Evolutionary conservation across 2,113 vertebrate species (phyloP), one percentile per base, ranked within the genome.

Genomic region (Sceloporus tristichus): DNA sequence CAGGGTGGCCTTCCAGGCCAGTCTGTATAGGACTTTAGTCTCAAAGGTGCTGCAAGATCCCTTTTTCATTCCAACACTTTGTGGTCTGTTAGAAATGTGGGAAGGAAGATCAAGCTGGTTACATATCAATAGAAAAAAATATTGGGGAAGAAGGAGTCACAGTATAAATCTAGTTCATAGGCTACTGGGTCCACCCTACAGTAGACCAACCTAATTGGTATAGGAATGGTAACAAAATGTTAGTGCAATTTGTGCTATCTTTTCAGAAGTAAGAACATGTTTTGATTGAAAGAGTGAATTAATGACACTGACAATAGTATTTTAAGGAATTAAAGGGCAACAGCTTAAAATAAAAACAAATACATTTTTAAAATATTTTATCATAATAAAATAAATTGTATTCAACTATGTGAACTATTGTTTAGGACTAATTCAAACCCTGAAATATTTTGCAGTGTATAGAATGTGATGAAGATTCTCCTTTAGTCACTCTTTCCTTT

Each of bases 381-480:
- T 5, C 18, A 29, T 29, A 75, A 10, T 34, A 3, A 38, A 82
- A 25, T 75, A 5, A 8, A 11, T 21, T 53, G 27, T 34, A 74
- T 19, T 21, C 53, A 29, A n/a, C 25, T 34, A 25, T 25, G 9
- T 53, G 79, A 75, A 6, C 7, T 27, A 77, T 54, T 76, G 5
- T 25, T 84, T 66, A 38, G n/a, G 1, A 74, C 53, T 81, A 53
- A 59, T n/a, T 74, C 68, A 79, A 54, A 38, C 88, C 19, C 34
- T 93, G 78, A 78, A 1, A 0, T 6, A 40, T 81, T 92, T 92
- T 89, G 3, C 93, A 99, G 98, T 96, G 95, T 70, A 94, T 98
- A 91, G 98, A 98, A 79, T 97, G 98, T 0, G 98, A 99, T 66
- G 99, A 99, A 93, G 99, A 99, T 95, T 99, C 99, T 56, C 91